phyloP scores from a whole-genome alignment of 2,113 vertebrate species.

The Lanius collurio region DNA sequence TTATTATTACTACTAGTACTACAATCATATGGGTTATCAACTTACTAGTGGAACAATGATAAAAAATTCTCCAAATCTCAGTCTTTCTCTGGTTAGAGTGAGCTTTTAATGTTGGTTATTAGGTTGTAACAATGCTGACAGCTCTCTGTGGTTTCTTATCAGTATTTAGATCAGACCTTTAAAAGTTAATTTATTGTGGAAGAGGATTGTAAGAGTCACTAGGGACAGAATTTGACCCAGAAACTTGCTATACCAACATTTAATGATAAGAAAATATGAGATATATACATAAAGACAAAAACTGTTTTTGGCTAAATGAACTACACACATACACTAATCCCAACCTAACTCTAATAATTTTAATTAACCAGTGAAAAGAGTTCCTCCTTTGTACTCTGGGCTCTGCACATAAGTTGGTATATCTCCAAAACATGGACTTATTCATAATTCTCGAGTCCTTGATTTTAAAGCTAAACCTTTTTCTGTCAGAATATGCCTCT shows the following conservation, averaged over 20 bases:
- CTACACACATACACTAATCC: neutral
- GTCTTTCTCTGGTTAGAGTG: neutral
- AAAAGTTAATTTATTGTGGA: neutral
- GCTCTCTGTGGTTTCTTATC: neutral
- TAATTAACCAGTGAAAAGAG: neutral
- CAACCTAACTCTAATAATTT: neutral
- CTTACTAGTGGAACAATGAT: neutral
- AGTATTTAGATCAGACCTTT: neutral
- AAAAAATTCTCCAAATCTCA: neutral
- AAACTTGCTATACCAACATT: neutral
- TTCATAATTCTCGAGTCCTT: neutral
- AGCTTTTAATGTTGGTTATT: neutral
- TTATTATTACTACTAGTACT: neutral
- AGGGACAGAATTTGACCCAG: neutral
- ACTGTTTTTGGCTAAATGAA: neutral
- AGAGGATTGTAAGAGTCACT: neutral
- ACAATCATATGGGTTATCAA: neutral
- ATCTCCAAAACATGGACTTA: neutral
- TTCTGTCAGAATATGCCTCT: neutral
- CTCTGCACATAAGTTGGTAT: neutral
- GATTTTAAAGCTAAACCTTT: neutral
- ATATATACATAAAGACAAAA: neutral
- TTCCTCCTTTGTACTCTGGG: neutral
- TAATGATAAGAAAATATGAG: neutral
- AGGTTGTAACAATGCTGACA: neutral